Percentiles rank a stretch among this genome's conserved stretches.
These are phyloP conservation scores for Miltochrista miniata DNA, from an alignment of 2,888 invertebrate species.

Conservation along the genomic window DNA sequence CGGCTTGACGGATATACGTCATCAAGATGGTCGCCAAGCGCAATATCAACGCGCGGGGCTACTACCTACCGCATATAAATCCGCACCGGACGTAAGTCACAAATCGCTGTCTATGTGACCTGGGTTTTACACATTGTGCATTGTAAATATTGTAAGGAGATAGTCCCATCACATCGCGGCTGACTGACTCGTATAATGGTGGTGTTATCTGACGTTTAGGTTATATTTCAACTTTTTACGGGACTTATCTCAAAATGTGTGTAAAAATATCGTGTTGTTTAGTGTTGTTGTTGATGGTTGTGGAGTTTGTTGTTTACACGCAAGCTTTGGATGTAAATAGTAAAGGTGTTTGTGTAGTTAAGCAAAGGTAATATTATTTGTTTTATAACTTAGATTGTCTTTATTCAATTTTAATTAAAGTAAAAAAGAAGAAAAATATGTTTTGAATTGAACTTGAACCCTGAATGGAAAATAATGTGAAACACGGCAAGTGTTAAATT, in stretches of 20 bases:
- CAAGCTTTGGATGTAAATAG: constrained; percentile 41
- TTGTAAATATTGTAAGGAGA: constrained; percentile 45
- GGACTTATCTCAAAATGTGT: constrained; percentile 24
- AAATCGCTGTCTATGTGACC: constrained; percentile 25
- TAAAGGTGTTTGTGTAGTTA: constrained; percentile 51
- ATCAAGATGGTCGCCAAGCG: too few relatives aligned
- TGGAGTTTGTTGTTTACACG: constrained; percentile 21
- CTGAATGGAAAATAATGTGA: too few relatives aligned
- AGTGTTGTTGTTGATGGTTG: constrained; percentile 24
- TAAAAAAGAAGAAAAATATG: too few relatives aligned
- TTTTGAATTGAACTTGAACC: too few relatives aligned
- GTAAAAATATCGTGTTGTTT: constrained; percentile 30
- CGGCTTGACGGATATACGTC: too few relatives aligned
- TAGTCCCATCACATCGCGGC: constrained; percentile 40
- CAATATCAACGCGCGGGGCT: too few relatives aligned
- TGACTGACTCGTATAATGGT: constrained; percentile 37
- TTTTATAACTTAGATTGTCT: not conserved
- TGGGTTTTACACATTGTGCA: constrained; percentile 29
- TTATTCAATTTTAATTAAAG: too few relatives aligned
- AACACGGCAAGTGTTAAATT: too few relatives aligned
- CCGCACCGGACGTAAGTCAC: not conserved
- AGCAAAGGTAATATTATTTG: constrained; percentile 39
- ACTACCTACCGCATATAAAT: too few relatives aligned
- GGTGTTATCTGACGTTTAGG: constrained; percentile 24
- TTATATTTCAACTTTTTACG: not conserved